Percentiles rank a stretch among this genome's conserved stretches.
phyloP scores from a whole-genome alignment of 2,888 invertebrate species.

The Polydrusus tereticollis region DNA sequence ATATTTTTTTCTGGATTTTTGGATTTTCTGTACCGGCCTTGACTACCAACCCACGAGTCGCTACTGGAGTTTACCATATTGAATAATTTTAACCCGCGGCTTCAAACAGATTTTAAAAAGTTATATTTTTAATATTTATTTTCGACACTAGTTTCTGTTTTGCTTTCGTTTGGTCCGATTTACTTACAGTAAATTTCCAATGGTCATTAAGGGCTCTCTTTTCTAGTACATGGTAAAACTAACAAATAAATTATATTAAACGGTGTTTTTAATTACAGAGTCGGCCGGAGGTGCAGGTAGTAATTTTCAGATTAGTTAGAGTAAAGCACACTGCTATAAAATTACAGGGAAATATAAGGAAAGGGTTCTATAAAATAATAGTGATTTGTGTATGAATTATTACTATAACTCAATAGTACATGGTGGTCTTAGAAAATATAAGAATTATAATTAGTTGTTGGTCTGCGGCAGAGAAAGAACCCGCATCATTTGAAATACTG shows the following conservation, averaged over 20 bases:
- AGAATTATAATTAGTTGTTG: slow-evolving; percentile 15
- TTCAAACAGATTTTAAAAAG: no score
- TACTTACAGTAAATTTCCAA: no score
- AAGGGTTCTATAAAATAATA: slow-evolving; percentile 14
- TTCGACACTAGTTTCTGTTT: no score
- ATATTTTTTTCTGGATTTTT: no score
- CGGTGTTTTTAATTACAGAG: slow-evolving; percentile 31
- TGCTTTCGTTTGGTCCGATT: no score
- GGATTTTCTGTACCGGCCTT: no score
- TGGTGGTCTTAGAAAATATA: slow-evolving; percentile 21
- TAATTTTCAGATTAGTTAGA: slow-evolving; percentile 27
- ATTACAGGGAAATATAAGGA: slow-evolving; percentile 13
- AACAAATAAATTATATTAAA: slow-evolving; percentile 19
- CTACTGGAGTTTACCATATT: no score
- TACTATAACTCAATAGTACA: slow-evolving; percentile 3
- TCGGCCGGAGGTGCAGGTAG: slow-evolving; percentile 13
- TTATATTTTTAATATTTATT: no score
- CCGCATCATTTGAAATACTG: no score
- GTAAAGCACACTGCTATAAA: slow-evolving; percentile 28
- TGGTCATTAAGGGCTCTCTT: no score
- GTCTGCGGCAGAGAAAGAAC: neutral
- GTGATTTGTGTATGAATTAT: slow-evolving; percentile 21
- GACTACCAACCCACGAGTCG: no score
- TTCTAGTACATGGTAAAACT: slow-evolving; percentile 8
- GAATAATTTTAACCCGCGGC: no score